Evolutionary conservation across 2,797 vertebrate genomes (phyloP).

Genomic region (Neomorphus geoffroyi): DNA sequence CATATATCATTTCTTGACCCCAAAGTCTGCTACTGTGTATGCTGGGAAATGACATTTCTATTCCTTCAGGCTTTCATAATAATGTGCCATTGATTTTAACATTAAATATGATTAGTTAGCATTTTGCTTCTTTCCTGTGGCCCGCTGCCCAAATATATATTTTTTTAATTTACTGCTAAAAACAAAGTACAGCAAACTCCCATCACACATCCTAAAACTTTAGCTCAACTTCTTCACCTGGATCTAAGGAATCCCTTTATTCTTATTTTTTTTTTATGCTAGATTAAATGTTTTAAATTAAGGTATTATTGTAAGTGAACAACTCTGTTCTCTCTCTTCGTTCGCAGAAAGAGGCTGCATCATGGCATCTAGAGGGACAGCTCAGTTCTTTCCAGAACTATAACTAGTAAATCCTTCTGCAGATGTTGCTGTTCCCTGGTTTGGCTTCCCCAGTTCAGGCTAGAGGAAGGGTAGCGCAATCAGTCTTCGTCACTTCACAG

Average conservation of each 20-base stretch:
- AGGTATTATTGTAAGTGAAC: neutral
- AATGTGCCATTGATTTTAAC: constrained; percentile 67
- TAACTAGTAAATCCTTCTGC: neutral
- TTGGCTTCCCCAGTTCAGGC: neutral
- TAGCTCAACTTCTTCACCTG: neutral
- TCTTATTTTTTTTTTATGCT: neutral
- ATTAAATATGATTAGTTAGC: constrained; percentile 68
- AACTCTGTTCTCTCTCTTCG: neutral
- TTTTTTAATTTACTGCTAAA: constrained; percentile 64
- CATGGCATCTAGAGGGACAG: neutral
- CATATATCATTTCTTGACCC: constrained; percentile 49
- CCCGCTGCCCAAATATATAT: constrained; percentile 48
- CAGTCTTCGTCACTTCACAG: neutral
- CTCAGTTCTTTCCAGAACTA: neutral
- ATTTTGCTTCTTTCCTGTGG: constrained; percentile 52
- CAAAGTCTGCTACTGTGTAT: constrained; percentile 1
- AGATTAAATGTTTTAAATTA: neutral
- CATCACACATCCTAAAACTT: neutral
- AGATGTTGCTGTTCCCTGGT: neutral
- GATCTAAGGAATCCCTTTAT: neutral
- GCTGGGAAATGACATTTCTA: constrained; percentile 52
- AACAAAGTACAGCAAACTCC: constrained; percentile 1
- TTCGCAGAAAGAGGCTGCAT: neutral
- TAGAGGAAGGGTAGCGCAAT: neutral
- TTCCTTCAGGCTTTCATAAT: constrained; percentile 50